These are phyloP conservation scores for Aphis gossypii DNA, from an alignment of 1,140 invertebrate species.

Conservation along the genomic window DNA sequence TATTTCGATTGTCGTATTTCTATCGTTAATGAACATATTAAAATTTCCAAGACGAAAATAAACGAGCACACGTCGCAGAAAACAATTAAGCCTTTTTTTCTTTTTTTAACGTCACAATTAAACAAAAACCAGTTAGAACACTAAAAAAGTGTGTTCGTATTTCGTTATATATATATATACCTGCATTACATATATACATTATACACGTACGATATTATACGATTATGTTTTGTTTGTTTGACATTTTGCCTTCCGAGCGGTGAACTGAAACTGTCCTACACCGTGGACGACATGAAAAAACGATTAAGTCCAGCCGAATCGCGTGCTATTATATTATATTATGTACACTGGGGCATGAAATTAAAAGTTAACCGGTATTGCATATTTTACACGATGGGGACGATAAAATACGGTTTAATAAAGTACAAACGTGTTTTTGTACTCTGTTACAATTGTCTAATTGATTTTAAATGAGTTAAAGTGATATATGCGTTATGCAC, in stretches of 20 bases:
- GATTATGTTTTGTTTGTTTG: not conserved
- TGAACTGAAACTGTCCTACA: slow-evolving; percentile 29
- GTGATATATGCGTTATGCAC: slow-evolving; percentile 6
- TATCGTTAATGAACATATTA: not conserved
- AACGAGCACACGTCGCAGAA: not conserved
- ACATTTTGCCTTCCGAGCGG: not conserved
- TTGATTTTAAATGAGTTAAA: slow-evolving; percentile 20
- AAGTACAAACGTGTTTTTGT: slow-evolving; percentile 12
- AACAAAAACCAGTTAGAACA: not conserved
- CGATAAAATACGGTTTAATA: slow-evolving; percentile 32
- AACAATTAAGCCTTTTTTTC: not conserved
- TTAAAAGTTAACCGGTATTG: slow-evolving; percentile 32
- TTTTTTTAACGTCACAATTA: slow-evolving; percentile 42
- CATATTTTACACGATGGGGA: slow-evolving; percentile 16
- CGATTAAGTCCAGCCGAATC: slow-evolving; percentile 10
- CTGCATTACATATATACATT: not conserved
- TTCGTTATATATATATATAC: not conserved
- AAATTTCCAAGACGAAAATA: not conserved
- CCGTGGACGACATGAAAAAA: slow-evolving; percentile 29
- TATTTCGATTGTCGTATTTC: not conserved
- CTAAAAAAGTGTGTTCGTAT: not conserved
- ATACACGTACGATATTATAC: not conserved
- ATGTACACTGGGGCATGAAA: not conserved
- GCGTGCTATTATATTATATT: slow-evolving; percentile 4
- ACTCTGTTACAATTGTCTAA: slow-evolving; percentile 17